Conservation (phyloP, 2,797 vertebrate species). For the Nothura maculosa region DNA sequence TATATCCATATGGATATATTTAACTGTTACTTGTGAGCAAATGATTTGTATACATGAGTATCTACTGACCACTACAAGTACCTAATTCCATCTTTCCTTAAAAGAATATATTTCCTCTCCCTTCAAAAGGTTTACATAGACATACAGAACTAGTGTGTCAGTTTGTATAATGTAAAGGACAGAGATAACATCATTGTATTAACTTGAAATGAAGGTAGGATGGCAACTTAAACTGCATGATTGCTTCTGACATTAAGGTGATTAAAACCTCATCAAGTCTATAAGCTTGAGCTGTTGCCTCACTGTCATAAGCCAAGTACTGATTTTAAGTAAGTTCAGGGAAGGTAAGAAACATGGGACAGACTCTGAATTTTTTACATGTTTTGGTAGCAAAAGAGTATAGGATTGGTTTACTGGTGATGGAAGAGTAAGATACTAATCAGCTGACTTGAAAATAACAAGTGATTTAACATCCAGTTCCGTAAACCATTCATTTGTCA, state of each 20-base stretch:
- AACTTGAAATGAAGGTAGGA: slow-evolving; percentile 31
- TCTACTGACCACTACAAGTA: background rate
- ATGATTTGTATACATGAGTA: background rate
- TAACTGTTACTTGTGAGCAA: background rate
- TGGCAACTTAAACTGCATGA: slow-evolving; percentile 24
- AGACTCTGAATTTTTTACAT: slow-evolving; percentile 2
- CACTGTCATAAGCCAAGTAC: slow-evolving; percentile 58
- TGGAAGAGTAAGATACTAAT: background rate
- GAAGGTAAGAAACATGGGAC: slow-evolving; percentile 34
- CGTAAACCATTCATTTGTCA: background rate
- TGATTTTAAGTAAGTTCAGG: slow-evolving; percentile 68
- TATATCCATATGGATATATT: background rate
- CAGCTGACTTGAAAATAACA: background rate
- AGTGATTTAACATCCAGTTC: background rate
- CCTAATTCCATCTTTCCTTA: background rate
- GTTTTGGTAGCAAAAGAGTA: background rate
- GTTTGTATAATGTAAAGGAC: background rate
- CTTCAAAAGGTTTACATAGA: background rate
- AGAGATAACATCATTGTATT: slow-evolving; percentile 24
- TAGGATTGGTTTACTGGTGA: background rate
- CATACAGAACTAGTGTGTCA: background rate
- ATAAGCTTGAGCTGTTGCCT: slow-evolving; percentile 57
- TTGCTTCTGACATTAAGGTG: slow-evolving; percentile 64
- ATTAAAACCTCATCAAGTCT: slow-evolving; percentile 57
- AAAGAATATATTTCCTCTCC: background rate